Evolutionary conservation across 1,140 invertebrate genomes (phyloP), one percentile per base, ranked within the genome.

Genomic region (Gonatopus flavifemur): DNA sequence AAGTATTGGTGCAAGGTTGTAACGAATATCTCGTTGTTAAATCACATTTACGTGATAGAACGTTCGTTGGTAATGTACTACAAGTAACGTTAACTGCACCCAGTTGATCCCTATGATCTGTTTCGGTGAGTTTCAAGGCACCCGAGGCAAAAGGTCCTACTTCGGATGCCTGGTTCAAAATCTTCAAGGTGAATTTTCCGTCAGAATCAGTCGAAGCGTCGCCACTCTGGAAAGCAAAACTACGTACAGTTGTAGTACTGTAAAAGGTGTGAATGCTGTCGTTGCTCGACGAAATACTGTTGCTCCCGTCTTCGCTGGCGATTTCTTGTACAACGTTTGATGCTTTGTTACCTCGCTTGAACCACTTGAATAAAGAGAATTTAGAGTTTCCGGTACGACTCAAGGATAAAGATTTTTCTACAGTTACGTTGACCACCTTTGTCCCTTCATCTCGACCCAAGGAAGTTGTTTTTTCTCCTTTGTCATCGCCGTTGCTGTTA

Each of bases 161-260:
- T 60, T 64, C 61, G 3, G 46, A 83, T 71, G 59, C 66, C 57
- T 63, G 75, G 68, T 60, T 80, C 53, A 39, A 74, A 58, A 47
- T 49, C 30, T 63, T 55, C 5, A 55, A 37, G 12, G 50, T n/a
- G n/a, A n/a, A 51, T 19, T 39, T 37, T n/a, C 22, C 58, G 28
- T 57, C 22, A 30, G 40, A 45, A 37, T 38, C 63, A 56, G 16
- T 61, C 58, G 30, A 62, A 56, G 32, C 72, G 49, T 56, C 55
- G 3, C 30, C 73, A 57, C 63, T 71, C 64, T 64, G 82, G 78
- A 86, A 89, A 6, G 86, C 82, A 66, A 90, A 89, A 59, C 87
- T 88, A 6, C 80, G 83, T 0, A 84, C 85, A 0, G 86, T 88
- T 13, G 86, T 82, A 13, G 84, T 87, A 58, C 87, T 89, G 56